These are phyloP conservation scores for Drosophila lutescens DNA, from an alignment of 2,888 invertebrate species.

Conservation along the genomic window DNA sequence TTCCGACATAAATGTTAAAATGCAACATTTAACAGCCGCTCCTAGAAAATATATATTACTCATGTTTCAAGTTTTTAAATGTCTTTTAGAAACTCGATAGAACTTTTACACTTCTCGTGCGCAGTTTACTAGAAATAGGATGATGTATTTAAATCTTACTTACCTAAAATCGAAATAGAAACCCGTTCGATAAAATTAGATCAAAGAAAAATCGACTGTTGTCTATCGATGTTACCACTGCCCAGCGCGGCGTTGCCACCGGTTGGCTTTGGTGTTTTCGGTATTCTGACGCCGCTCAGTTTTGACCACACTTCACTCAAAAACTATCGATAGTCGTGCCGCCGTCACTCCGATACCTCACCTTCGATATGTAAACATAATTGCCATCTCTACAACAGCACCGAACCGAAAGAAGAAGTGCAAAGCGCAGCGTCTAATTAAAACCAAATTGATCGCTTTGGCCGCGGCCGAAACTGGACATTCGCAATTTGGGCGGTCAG, in stretches of 20 bases:
- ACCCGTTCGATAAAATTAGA: too few species aligned
- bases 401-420: slow-evolving; percentile 30
- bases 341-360: neutral
- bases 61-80: too few species aligned
- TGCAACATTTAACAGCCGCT: too few species aligned
- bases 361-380: slow-evolving; percentile 9
- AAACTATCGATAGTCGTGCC: neutral
- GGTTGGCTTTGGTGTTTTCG: neutral
- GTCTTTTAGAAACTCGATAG: too few species aligned
- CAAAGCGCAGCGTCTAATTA: slow-evolving; percentile 46
- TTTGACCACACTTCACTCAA: neutral
- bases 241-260: neutral
- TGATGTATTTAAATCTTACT: too few species aligned
- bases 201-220: too few species aligned
- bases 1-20: too few species aligned
- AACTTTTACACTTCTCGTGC: too few species aligned
- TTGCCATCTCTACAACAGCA: slow-evolving; percentile 13
- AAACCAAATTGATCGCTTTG: slow-evolving; percentile 38
- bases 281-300: neutral
- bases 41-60: too few species aligned
- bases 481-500: slow-evolving; percentile 38
- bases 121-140: too few species aligned
- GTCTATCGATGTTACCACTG: too few species aligned
- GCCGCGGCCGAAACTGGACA: slow-evolving; percentile 33
- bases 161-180: too few species aligned